These are phyloP conservation scores for Sitophilus oryzae DNA, from an alignment of 1,140 invertebrate genomes.

Conservation along the genomic window DNA sequence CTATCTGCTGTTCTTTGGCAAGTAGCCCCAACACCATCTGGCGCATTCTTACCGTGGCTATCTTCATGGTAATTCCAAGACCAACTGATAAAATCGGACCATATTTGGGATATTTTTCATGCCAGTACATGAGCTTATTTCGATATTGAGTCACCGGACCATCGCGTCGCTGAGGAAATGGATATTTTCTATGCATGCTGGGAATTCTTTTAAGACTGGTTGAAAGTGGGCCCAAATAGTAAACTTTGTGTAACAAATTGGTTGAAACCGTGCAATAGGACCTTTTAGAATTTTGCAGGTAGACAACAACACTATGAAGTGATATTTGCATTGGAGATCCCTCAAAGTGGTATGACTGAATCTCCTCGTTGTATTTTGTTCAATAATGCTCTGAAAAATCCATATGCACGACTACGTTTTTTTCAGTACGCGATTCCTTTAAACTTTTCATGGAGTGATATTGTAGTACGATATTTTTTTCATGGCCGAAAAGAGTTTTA, in stretches of 20 bases:
- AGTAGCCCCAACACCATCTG: constrained; percentile 44
- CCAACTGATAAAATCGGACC: no score
- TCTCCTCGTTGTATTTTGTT: constrained; percentile 35
- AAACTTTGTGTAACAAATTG: background rate
- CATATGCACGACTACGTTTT: constrained; percentile 29
- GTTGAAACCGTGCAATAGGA: constrained; percentile 24
- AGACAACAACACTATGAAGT: constrained; percentile 36
- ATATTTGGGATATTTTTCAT: no score
- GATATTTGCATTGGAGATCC: constrained; percentile 34
- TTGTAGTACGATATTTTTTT: background rate
- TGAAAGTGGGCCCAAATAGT: background rate
- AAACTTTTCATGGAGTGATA: background rate
- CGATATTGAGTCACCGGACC: no score
- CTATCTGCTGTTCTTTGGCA: constrained; percentile 41
- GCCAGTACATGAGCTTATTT: no score
- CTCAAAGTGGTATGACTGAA: constrained; percentile 40
- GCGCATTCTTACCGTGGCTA: constrained; percentile 46
- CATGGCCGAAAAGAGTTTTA: constrained; percentile 2
- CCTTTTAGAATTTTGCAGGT: constrained; percentile 21
- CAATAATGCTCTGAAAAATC: constrained; percentile 37
- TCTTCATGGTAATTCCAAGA: constrained; percentile 47
- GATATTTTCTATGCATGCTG: no score
- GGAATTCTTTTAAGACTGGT: background rate
- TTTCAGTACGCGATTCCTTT: constrained; percentile 3
- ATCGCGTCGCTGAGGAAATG: no score